phyloP scores from a whole-genome alignment of 2,888 invertebrate species.

The Anticlea derivata region DNA sequence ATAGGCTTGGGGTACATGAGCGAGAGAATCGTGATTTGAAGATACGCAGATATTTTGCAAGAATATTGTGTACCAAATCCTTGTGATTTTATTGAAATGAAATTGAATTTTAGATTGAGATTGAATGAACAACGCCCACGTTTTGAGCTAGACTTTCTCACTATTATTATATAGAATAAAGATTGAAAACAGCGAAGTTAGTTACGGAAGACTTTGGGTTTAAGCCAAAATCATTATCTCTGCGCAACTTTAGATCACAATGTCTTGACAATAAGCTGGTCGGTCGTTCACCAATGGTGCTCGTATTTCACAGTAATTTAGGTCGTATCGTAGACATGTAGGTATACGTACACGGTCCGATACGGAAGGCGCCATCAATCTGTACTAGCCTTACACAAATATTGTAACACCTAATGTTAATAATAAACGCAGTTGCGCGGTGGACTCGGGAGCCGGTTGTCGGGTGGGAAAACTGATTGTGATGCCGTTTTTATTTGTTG shows the following conservation, averaged over 20 bases:
- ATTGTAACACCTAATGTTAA: constrained; percentile 73
- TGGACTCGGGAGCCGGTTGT: constrained; percentile 46
- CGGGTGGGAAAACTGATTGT: constrained; percentile 21
- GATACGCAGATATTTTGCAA: background rate
- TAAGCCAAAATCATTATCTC: background rate
- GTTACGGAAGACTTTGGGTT: background rate
- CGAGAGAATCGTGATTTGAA: background rate
- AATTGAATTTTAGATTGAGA: no score
- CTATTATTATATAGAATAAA: no score
- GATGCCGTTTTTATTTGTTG: constrained; percentile 25
- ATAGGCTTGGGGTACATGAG: constrained; percentile 20
- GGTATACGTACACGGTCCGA: constrained; percentile 12
- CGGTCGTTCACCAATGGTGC: background rate
- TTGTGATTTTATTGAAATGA: no score
- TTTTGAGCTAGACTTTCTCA: no score
- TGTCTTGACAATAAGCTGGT: constrained; percentile 1
- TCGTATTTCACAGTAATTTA: constrained; percentile 9
- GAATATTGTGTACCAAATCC: no score
- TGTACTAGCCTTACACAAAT: constrained; percentile 48
- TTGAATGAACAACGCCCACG: no score
- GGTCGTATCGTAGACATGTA: constrained; percentile 20
- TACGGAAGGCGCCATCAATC: constrained; percentile 21
- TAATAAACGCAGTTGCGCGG: constrained; percentile 74
- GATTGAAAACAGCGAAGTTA: no score
- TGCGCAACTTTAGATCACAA: background rate